A percentile compares a stretch with the other conserved stretches of the same genome.
phyloP scores from a whole-genome alignment of 1,140 invertebrate genomes.

The Tetranychus urticae region DNA sequence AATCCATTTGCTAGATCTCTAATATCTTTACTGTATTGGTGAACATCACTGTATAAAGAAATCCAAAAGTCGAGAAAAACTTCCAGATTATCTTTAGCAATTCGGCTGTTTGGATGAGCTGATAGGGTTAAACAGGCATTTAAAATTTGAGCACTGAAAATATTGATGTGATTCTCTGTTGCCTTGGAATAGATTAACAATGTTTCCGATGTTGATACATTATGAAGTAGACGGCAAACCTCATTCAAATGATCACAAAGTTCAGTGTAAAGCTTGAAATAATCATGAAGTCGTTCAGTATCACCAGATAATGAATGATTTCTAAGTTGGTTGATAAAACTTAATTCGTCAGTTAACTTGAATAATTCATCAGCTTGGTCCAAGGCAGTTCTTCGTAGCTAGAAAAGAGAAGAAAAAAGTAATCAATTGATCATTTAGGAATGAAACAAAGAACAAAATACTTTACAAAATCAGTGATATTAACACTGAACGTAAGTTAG shows the following conservation, averaged over 20 bases:
- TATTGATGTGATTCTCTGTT: slow-evolving; percentile 73
- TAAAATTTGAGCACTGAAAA: slow-evolving; percentile 68
- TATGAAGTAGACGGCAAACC: slow-evolving; percentile 82
- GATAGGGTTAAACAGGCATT: slow-evolving; percentile 74
- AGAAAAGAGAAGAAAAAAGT: neutral
- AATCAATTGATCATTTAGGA: too few relatives aligned
- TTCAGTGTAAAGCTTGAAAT: slow-evolving; percentile 57
- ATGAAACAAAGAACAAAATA: too few relatives aligned
- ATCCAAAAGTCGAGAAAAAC: slow-evolving; percentile 96
- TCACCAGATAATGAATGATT: slow-evolving; percentile 53
- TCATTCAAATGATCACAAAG: slow-evolving; percentile 77
- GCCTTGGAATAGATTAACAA: slow-evolving; percentile 82
- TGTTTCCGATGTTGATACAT: slow-evolving; percentile 76
- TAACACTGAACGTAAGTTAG: too few relatives aligned
- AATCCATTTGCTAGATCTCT: neutral
- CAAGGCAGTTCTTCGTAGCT: slow-evolving; percentile 40
- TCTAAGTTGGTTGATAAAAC: slow-evolving; percentile 48
- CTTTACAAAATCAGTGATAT: too few relatives aligned
- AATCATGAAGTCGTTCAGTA: slow-evolving; percentile 50
- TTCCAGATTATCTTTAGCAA: slow-evolving; percentile 54
- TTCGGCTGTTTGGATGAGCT: slow-evolving; percentile 72
- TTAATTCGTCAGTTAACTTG: slow-evolving; percentile 36
- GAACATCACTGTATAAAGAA: slow-evolving; percentile 60
- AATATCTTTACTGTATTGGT: slow-evolving; percentile 2
- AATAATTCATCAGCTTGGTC: slow-evolving; percentile 45